Conservation (phyloP, 2,888 invertebrate species). For the Lycia hirtaria region DNA sequence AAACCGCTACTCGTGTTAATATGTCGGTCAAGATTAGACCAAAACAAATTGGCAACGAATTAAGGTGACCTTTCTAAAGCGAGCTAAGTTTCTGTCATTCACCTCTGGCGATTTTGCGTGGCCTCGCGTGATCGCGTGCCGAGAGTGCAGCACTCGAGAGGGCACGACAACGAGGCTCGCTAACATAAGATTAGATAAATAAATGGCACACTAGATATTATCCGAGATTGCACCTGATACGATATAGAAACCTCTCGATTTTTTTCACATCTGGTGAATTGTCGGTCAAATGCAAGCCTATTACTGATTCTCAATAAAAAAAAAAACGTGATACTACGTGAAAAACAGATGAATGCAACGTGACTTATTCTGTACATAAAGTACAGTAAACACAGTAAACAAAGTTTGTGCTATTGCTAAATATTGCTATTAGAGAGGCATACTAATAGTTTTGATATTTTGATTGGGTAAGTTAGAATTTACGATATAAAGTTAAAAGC, state of each 20-base stretch:
- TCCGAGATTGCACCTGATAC: too few species aligned
- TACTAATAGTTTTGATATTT: not conserved
- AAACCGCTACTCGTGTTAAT: conserved; percentile 12
- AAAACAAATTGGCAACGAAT: conserved; percentile 30
- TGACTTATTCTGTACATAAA: too few species aligned
- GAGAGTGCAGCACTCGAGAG: not conserved
- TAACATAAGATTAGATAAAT: not conserved
- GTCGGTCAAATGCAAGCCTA: too few species aligned
- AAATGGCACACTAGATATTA: too few species aligned
- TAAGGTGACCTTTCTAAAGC: conserved; percentile 37
- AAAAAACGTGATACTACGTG: too few species aligned
- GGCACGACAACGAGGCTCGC: not conserved
- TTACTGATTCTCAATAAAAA: too few species aligned
- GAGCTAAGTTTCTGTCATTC: conserved; percentile 38
- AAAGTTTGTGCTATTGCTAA: too few species aligned
- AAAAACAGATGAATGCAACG: too few species aligned
- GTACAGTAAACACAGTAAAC: too few species aligned
- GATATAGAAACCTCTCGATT: too few species aligned
- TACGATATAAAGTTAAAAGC: conserved; percentile 1
- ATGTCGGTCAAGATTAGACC: conserved; percentile 39
- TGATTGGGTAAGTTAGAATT: not conserved
- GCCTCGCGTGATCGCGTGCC: conserved; percentile 33
- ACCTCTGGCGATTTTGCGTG: conserved; percentile 40
- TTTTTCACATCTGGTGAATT: too few species aligned
- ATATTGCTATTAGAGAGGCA: not conserved